Evolutionary conservation across 2,113 vertebrate species (phyloP), one percentile per base, ranked within the genome.

Genomic region (Lampris megalopsis): DNA sequence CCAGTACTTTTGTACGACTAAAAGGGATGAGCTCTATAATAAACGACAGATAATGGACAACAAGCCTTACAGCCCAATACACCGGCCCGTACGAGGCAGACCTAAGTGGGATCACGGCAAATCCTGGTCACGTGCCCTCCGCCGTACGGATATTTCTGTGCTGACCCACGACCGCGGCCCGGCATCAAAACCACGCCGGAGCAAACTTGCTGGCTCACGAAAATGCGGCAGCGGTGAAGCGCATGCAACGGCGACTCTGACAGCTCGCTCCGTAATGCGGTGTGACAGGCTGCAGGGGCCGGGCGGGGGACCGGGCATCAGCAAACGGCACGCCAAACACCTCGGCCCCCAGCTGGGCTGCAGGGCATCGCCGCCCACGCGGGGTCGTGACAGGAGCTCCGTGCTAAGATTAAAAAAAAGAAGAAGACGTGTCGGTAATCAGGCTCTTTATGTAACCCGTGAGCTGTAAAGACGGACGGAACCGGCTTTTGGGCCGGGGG

Each of bases 341-440:
- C 24, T 24, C 24, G 4, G 24, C 65, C 72, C 69, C 4, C 59
- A 35, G 50, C n/a, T n/a, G 74, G 45, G 50, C 77, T 74, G 82
- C 76, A 70, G 49, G 82, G 68, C 79, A 63, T 79, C 64, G 71
- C 67, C 79, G 73, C 78, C 75, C 9, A 0, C 47, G 10, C 60
- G 9, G 36, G n/a, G 36, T 35, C n/a, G 60, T 74, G 57, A 38
- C 59, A 67, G 67, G 69, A 70, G 53, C 2, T 38, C 66, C 40
- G 24, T 49, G 0, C 40, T 0, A 49, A 61, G 45, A 73, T 38
- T 50, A 24, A 24, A 0, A 24, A 24, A 24, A 24, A 24, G 24
- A 24, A 24, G 63, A 68, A 74, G 36, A 48, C 2, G 3, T 43
- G 68, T 81, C 65, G 47, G 56, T 62, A 49, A 52, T 38, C 54